phyloP scores from a whole-genome alignment of 2,888 invertebrate genomes.

The Patella depressa region DNA sequence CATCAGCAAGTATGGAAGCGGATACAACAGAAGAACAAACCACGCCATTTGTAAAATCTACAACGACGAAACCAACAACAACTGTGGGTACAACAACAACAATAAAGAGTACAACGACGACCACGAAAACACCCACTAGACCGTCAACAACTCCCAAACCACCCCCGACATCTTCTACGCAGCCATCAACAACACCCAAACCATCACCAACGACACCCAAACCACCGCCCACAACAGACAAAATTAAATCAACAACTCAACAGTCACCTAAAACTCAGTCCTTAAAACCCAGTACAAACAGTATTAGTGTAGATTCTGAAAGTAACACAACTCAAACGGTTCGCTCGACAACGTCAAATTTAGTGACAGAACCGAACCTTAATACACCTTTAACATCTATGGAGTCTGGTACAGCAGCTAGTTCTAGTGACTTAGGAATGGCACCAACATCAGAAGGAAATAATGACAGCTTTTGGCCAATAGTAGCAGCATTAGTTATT shows the following conservation, averaged over 20 bases:
- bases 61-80: slow-evolving; percentile 10
- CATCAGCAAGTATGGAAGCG: neutral
- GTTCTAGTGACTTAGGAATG: neutral
- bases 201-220: slow-evolving; percentile 8
- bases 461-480: slow-evolving; percentile 40
- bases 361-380: neutral
- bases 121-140: neutral
- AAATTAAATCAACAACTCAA: slow-evolving; percentile 1
- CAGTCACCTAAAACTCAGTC: neutral
- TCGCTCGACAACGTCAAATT: neutral
- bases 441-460: slow-evolving; percentile 4
- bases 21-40: neutral
- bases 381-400: slow-evolving; percentile 5
- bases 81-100: neutral
- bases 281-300: neutral
- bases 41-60: neutral
- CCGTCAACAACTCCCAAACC: neutral
- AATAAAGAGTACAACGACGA: neutral
- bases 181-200: neutral
- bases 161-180: neutral
- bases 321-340: neutral
- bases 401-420: neutral
- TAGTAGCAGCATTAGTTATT: slow-evolving; percentile 43
- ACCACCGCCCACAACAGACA: neutral
- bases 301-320: neutral